Percentiles rank a stretch among this genome's conserved stretches.
These are phyloP conservation scores for Harpegnathos saltator DNA, from an alignment of 1,140 invertebrate genomes.

Conservation along the genomic window DNA sequence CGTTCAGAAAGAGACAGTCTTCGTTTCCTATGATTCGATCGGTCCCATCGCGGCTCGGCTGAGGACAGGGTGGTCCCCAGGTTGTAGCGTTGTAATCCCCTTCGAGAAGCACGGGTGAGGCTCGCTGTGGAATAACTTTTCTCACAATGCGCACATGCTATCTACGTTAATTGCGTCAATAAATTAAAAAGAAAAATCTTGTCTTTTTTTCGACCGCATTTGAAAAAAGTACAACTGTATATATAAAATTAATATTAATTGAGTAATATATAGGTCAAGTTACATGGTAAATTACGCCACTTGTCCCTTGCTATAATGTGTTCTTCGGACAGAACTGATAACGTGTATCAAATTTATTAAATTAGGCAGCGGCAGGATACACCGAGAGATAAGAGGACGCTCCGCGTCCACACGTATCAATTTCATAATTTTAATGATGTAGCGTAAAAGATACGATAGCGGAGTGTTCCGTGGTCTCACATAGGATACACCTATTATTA, in stretches of 20 bases:
- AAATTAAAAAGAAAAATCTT: too few relatives aligned
- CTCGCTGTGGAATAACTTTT: conserved; percentile 80
- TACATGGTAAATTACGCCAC: background rate
- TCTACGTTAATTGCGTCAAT: too few relatives aligned
- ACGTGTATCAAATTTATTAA: conserved; percentile 16
- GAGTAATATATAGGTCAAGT: background rate
- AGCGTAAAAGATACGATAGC: background rate
- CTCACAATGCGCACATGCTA: background rate
- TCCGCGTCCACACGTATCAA: background rate
- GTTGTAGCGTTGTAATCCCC: conserved; percentile 86
- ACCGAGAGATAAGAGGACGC: conserved; percentile 20
- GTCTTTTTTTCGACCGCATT: too few relatives aligned
- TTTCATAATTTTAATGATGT: background rate
- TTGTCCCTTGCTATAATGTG: background rate
- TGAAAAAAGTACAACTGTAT: too few relatives aligned
- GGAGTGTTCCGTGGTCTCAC: background rate
- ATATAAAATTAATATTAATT: background rate
- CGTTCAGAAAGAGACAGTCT: conserved; percentile 93
- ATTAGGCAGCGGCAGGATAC: conserved; percentile 8
- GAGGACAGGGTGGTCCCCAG: conserved; percentile 87
- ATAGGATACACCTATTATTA: conserved; percentile 3
- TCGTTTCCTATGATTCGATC: conserved; percentile 87
- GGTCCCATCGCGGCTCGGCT: conserved; percentile 83
- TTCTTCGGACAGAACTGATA: conserved; percentile 10
- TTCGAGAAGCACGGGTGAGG: conserved; percentile 84